Conservation (phyloP, 2,797 vertebrate species). For the Cyprinodon diabolis region DNA sequence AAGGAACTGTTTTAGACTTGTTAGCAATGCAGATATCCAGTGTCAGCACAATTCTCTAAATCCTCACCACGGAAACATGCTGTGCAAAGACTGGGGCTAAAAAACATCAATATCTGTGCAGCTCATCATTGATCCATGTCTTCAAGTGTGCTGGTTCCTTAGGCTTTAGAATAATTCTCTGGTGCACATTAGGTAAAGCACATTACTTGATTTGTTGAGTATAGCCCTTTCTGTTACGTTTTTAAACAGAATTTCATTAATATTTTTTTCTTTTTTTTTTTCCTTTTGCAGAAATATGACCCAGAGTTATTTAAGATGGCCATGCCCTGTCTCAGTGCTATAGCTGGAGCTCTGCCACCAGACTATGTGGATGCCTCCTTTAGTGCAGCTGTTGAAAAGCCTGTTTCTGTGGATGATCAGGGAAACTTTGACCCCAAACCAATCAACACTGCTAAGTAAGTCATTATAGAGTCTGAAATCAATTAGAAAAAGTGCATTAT, state of each 20-base stretch:
- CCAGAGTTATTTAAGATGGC: slow-evolving; percentile 98
- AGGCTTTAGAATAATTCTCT: slow-evolving; percentile 58
- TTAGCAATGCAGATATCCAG: slow-evolving; percentile 40
- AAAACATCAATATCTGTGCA: slow-evolving; percentile 69
- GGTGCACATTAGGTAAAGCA: slow-evolving; percentile 17
- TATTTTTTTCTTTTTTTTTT: slow-evolving; percentile 9
- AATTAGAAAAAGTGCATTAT: slow-evolving; percentile 4
- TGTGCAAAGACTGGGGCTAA: slow-evolving; percentile 40
- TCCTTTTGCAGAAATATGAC: slow-evolving; percentile 90
- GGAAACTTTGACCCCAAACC: slow-evolving; percentile 99
- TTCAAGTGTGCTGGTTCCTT: slow-evolving; percentile 25
- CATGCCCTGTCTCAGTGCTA: slow-evolving; percentile 96
- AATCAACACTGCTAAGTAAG: slow-evolving; percentile 92
- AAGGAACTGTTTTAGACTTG: slow-evolving; percentile 1
- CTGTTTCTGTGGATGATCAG: slow-evolving; percentile 89
- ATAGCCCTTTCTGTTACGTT: not conserved
- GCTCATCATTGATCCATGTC: slow-evolving; percentile 61
- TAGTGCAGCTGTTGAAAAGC: slow-evolving; percentile 88
- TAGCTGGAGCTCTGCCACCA: slow-evolving; percentile 94
- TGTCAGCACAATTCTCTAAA: slow-evolving; percentile 74
- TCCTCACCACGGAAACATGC: slow-evolving; percentile 47
- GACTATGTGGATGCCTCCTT: slow-evolving; percentile 94
- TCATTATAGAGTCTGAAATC: slow-evolving; percentile 19
- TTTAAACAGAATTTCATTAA: not conserved
- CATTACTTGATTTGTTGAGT: slow-evolving; percentile 15